Base-by-base conservation (phyloP, 2,888 invertebrate genomes). In the Nemurella pictetii region DNA sequence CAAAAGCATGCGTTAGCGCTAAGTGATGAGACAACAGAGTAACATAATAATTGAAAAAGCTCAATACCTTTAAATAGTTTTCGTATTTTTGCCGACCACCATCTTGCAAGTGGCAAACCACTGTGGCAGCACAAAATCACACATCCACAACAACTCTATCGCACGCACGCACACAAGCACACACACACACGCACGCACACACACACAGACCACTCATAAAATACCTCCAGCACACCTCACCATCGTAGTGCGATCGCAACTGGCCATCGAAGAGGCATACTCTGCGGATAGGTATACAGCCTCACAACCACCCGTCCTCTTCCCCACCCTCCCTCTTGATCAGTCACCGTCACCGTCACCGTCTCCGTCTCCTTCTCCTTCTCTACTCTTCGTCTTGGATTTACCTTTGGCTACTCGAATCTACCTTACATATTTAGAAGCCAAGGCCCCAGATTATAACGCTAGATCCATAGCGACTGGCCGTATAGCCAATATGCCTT, bases 291-390 rank as follows among this genome's bases (percentile, higher is more conserved):
- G 55, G 55, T 55, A 12, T 55, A 55, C 55, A 7, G 27, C 75
- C 3, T 12, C 0, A 26, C 9, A 20, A 25, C 74, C 28, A n/a
- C 75, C 75, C 28, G 25, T 25, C 75, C 28, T 26, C 75, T 25
- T 12, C 28, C 75, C 75, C 80, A n/a, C 80, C 26, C 3, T 29
- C 32, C 80, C 9, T 30, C 30, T 30, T 7, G n/a, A 28, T 3
- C 77, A 4, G 25, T 77, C 77, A 26, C 77, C 29, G 3, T 77
- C 77, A 26, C 27, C 29, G 25, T 7, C 80, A 29, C 80, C 32
- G 28, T 80, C 80, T 28, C 80, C n/a, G 28, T 80, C 80, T 80
- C 32, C n/a, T 5, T 80, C 80, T 80, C 80, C 26, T 29, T 80
- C 80, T 27, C 80, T 30, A 20, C 32, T 32, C 32, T 32, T 30